Evolutionary conservation across 2,113 vertebrate species (phyloP).

Genomic region (Corythaeola cristata): DNA sequence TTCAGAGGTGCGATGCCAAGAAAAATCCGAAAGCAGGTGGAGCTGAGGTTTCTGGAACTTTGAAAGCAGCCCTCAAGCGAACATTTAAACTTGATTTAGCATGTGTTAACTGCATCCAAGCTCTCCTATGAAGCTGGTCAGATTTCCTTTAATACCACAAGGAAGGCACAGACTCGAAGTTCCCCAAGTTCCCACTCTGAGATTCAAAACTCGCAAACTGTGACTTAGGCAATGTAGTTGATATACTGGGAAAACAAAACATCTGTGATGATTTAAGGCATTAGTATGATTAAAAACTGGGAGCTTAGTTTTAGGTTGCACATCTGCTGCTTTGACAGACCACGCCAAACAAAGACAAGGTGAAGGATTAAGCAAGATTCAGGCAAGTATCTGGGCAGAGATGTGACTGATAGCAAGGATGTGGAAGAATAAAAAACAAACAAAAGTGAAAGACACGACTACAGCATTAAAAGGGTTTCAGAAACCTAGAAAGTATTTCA

Average conservation of each 20-base stretch:
- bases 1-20: slow-evolving; percentile 43
- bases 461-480: background rate
- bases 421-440: background rate
- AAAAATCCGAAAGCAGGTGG: slow-evolving; percentile 36
- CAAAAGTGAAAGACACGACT: background rate
- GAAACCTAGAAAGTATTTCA: background rate
- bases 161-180: background rate
- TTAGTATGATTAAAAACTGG: background rate
- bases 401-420: background rate
- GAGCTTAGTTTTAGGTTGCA: background rate
- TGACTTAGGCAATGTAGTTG: background rate
- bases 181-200: background rate
- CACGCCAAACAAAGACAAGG: background rate
- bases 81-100: slow-evolving; percentile 12
- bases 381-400: background rate
- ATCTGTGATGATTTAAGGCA: background rate
- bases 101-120: slow-evolving; percentile 14
- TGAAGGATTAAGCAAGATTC: background rate
- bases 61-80: slow-evolving; percentile 17
- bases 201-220: background rate
- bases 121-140: background rate
- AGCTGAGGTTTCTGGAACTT: slow-evolving; percentile 22
- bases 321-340: background rate
- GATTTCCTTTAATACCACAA: background rate
- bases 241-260: background rate